A percentile compares a stretch with the other conserved stretches of the same genome.
Evolutionary conservation across 2,888 invertebrate genomes (phyloP).

Genomic region (Cyrtodaria siliqua): DNA sequence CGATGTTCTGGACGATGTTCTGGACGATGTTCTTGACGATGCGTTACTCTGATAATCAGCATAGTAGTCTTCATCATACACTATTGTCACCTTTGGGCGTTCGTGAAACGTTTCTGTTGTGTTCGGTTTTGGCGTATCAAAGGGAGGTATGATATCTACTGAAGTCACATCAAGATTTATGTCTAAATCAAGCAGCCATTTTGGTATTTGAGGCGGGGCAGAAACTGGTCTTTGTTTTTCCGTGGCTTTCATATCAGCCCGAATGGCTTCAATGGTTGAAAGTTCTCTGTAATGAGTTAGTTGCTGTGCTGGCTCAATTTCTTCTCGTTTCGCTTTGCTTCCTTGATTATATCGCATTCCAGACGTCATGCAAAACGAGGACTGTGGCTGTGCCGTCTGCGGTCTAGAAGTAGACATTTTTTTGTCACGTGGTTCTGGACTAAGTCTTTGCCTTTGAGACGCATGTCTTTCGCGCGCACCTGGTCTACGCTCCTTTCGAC

Average conservation of each 20-base stretch:
- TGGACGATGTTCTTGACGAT: no score
- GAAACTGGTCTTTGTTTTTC: slow-evolving; percentile 13
- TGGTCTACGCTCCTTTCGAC: slow-evolving; percentile 45
- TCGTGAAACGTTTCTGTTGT: slow-evolving; percentile 33
- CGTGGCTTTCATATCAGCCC: slow-evolving; percentile 34
- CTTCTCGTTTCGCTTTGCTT: not conserved
- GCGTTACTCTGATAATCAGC: no score
- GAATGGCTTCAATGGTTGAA: slow-evolving; percentile 53
- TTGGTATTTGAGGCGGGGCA: slow-evolving; percentile 32
- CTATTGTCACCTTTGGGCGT: slow-evolving; percentile 30
- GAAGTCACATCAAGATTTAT: slow-evolving; percentile 56
- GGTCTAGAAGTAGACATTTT: not conserved
- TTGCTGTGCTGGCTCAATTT: slow-evolving; percentile 8
- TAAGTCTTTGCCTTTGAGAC: slow-evolving; percentile 24
- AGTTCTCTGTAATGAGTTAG: slow-evolving; percentile 39
- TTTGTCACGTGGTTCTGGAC: not conserved
- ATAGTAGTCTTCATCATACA: slow-evolving; percentile 13
- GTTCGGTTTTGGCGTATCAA: slow-evolving; percentile 7
- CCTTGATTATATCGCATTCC: slow-evolving; percentile 22
- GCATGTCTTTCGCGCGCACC: slow-evolving; percentile 55
- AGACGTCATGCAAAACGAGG: slow-evolving; percentile 38
- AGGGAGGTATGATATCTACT: slow-evolving; percentile 53
- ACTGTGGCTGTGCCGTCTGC: not conserved
- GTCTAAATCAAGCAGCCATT: slow-evolving; percentile 57
- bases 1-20: no score